Percentiles rank a stretch among this genome's conserved stretches.
Evolutionary conservation across 35 echinoderm and acorn worm species (phyloP).

Genomic region (Nesometra sesokonis): DNA sequence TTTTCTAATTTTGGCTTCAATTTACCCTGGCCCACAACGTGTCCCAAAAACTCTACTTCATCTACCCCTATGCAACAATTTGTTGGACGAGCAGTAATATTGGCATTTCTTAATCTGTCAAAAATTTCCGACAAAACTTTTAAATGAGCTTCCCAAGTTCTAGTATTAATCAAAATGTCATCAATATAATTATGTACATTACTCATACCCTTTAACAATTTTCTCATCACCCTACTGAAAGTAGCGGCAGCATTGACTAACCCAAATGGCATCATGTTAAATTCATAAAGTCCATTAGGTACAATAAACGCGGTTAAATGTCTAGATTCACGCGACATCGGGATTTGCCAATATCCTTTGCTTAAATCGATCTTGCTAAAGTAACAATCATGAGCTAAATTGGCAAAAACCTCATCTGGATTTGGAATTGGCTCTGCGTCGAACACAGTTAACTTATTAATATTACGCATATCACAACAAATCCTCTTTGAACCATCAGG

Average conservation of each 20-base stretch:
- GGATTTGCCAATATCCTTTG: no score
- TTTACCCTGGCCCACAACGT: conserved; percentile 4
- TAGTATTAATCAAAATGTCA: conserved; percentile 20
- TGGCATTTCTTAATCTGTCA: not conserved
- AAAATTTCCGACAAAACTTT: not conserved
- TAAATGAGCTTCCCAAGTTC: conserved; percentile 23
- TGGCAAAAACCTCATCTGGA: no score
- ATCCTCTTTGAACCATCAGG: not conserved
- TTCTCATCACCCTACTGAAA: no score
- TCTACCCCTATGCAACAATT: conserved; percentile 20
- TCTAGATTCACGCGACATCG: no score
- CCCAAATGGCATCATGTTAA: no score
- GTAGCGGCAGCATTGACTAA: not conserved
- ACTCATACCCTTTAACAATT: not conserved
- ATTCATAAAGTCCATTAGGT: not conserved
- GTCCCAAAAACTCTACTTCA: conserved; percentile 27
- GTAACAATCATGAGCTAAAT: no score
- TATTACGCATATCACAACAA: not conserved
- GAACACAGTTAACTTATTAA: not conserved
- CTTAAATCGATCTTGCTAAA: not conserved
- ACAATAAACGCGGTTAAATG: no score
- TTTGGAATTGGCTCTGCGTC: not conserved
- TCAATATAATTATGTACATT: conserved; percentile 27
- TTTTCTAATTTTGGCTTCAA: conserved; percentile 1
- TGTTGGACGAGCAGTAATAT: conserved; percentile 14